phyloP scores from a whole-genome alignment of 2,888 invertebrate genomes.

The Ametastegia equiseti region DNA sequence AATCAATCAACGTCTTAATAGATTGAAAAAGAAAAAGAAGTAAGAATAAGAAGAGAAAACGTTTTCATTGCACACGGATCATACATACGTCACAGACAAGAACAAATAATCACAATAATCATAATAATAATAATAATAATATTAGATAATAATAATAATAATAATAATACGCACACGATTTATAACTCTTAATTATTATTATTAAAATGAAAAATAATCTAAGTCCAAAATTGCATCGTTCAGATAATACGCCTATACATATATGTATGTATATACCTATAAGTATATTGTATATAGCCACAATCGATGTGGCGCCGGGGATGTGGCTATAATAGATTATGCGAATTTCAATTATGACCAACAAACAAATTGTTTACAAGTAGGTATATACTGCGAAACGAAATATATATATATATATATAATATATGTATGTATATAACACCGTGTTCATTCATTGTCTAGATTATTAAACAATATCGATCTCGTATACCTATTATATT shows the following conservation, averaged over 20 bases:
- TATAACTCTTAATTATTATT: too few relatives aligned
- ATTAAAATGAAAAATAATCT: constrained; percentile 10
- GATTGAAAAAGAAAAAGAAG: constrained; percentile 32
- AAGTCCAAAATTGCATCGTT: constrained; percentile 24
- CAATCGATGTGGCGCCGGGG: constrained; percentile 28
- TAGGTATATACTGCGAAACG: too few relatives aligned
- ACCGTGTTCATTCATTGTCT: background rate
- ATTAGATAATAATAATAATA: background rate
- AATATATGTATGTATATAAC: too few relatives aligned
- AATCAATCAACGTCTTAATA: constrained; percentile 22
- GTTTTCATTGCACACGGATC: constrained; percentile 63
- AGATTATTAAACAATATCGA: background rate
- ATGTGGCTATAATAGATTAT: background rate
- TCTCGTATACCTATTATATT: too few relatives aligned
- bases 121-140: too few relatives aligned
- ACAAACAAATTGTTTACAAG: background rate
- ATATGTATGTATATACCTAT: too few relatives aligned
- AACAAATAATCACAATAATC: constrained; percentile 1
- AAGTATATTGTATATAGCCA: too few relatives aligned
- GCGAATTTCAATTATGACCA: too few relatives aligned
- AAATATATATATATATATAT: too few relatives aligned
- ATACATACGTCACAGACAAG: constrained; percentile 57
- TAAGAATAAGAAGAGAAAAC: too few relatives aligned
- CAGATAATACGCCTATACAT: too few relatives aligned
- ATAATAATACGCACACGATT: constrained; percentile 10